Base-by-base conservation (phyloP, 2,797 vertebrate genomes). In the Phoxinus dragarum region DNA sequence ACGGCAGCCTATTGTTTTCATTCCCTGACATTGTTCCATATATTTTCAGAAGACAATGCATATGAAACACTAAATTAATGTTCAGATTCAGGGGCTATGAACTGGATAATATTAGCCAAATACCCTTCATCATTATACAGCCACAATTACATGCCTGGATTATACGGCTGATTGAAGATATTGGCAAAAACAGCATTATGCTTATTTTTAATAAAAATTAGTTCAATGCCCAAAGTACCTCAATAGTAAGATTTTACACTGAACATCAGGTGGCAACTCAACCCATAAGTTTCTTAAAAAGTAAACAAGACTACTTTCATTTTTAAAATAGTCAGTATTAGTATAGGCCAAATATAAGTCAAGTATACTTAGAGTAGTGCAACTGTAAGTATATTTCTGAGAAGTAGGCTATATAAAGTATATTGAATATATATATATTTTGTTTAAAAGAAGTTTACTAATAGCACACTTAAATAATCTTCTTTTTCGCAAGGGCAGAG, bases 31-130 rank as follows among this genome's bases (percentile, higher is more conserved):
- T 52, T 31, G 61, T 44, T 27, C 17, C 3, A 52, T 80, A 80
- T 12, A 36, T 74, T 66, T 66, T 42, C 1, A 5, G 44, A 73
- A 72, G 40, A 69, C 34, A 80, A 80, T 72, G 21, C 3, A 31
- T 52, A 27, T 80, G 66, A 27, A 78, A 38, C 34, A 16, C 17
- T 52, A 40, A 80, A 61, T 5, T 1, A 44, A 73, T 0, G 27
- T 56, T 49, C 17, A 38, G 54, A 17, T 71, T 85, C 9, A 61
- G 40, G 52, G 75, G 23, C 52, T 36, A 27, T 71, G 67, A 21
- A 64, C 77, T 54, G 23, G 40, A 73, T 84, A 56, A 84, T 67
- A 66, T 52, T 40, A 59, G 12, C 68, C 68, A 74, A n/a, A 80
- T 5, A 64, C 52, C 66, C 56, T 66, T 71, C 42, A 79, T 52